Percentiles rank a stretch among this genome's conserved stretches.
Conservation (phyloP, 2,797 vertebrate species). For the Euthynnus affinis region DNA sequence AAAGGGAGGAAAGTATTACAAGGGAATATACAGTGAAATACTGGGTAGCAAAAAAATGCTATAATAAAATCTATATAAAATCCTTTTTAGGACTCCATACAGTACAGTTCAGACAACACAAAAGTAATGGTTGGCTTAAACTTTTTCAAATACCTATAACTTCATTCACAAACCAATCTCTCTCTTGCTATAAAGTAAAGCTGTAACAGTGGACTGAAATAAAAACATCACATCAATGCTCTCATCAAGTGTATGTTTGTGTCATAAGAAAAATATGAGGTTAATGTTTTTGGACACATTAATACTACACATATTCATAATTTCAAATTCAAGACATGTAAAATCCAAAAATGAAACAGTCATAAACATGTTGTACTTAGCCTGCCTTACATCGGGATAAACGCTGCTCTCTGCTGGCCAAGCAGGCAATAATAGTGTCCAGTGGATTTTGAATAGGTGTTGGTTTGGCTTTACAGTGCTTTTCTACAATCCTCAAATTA, state of each 20-base stretch:
- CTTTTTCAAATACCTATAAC: no score
- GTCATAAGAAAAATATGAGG: background rate
- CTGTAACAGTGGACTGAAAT: background rate
- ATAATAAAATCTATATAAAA: no score
- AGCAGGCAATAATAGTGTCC: background rate
- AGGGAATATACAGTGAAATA: background rate
- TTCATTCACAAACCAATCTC: background rate
- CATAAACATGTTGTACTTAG: background rate
- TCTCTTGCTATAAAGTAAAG: background rate
- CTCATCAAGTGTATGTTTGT: no score
- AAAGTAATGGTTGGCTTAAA: background rate
- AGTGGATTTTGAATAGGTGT: background rate
- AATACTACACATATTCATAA: background rate
- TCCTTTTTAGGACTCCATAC: background rate
- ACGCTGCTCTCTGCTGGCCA: constrained; percentile 13
- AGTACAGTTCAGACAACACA: background rate
- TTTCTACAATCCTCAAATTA: no score
- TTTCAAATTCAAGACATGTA: background rate
- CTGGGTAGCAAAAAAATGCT: no score
- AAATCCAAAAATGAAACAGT: no score
- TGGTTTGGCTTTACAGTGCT: background rate
- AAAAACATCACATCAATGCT: background rate
- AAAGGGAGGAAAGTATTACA: background rate
- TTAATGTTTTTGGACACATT: background rate
- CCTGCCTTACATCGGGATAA: background rate